Evolutionary conservation across 2,888 invertebrate species (phyloP).

Genomic region (Ommatoiulus sabulosus): DNA sequence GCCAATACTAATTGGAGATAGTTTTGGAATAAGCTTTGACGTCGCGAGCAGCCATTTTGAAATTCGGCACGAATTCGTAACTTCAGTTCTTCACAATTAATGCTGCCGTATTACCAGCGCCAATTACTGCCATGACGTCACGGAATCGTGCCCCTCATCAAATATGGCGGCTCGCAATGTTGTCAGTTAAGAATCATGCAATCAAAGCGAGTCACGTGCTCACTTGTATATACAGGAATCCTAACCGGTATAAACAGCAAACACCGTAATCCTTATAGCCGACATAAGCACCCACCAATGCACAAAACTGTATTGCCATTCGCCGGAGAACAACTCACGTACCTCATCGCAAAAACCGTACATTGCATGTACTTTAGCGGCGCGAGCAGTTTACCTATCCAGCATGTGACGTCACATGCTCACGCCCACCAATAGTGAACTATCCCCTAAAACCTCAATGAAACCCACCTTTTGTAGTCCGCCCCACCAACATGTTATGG

Average conservation of each 20-base stretch:
- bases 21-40: not conserved
- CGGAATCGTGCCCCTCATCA: not conserved
- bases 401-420: not conserved
- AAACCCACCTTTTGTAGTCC: not conserved
- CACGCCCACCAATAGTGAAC: not conserved
- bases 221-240: not conserved
- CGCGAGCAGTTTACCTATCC: not conserved
- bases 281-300: not conserved
- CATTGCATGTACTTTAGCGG: no score
- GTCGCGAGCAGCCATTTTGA: not conserved
- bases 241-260: not conserved
- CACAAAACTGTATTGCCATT: not conserved
- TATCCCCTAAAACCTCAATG: not conserved
- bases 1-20: no score
- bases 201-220: not conserved
- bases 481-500: not conserved
- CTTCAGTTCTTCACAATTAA: not conserved
- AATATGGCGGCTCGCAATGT: not conserved
- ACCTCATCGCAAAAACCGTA: not conserved
- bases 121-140: slow-evolving; percentile 23
- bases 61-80: not conserved
- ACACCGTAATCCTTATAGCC: not conserved
- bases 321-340: not conserved
- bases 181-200: not conserved
- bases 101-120: slow-evolving; percentile 41